These are phyloP conservation scores for Brienomyrus longianalis DNA, from an alignment of 2,113 vertebrate species.

Conservation along the genomic window DNA sequence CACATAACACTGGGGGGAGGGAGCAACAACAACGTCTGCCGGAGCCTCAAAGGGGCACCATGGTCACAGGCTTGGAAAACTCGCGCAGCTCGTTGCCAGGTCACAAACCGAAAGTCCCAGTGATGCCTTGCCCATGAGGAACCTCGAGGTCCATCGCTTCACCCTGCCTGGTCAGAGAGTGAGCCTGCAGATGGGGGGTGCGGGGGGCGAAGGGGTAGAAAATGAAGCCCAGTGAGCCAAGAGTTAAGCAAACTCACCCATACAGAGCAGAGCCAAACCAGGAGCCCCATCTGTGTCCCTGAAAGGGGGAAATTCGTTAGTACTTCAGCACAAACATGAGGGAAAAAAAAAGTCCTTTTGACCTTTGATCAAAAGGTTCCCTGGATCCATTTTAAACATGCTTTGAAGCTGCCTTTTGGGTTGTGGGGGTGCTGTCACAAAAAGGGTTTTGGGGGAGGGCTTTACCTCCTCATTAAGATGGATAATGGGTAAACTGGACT, in stretches of 20 bases:
- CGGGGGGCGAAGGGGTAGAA: constrained; percentile 17
- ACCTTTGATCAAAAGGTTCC: constrained; percentile 32
- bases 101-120: constrained; percentile 42
- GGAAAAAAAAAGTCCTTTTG: neutral
- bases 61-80: constrained; percentile 36
- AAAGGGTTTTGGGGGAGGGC: neutral
- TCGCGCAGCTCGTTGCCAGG: constrained; percentile 41
- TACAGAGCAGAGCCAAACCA: neutral
- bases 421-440: neutral
- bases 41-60: constrained; percentile 47
- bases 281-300: neutral
- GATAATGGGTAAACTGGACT: neutral
- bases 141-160: constrained; percentile 52
- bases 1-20: constrained; percentile 35
- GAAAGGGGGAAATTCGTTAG: neutral
- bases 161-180: constrained; percentile 25
- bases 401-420: constrained; percentile 48
- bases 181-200: constrained; percentile 40
- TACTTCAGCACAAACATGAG: neutral
- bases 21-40: constrained; percentile 22
- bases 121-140: constrained; percentile 33
- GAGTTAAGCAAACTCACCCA: neutral
- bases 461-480: neutral
- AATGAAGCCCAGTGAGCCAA: neutral
- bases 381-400: constrained; percentile 44